These are phyloP conservation scores for Cosmia pyralina DNA, from an alignment of 2,888 invertebrate genomes.

Conservation along the genomic window DNA sequence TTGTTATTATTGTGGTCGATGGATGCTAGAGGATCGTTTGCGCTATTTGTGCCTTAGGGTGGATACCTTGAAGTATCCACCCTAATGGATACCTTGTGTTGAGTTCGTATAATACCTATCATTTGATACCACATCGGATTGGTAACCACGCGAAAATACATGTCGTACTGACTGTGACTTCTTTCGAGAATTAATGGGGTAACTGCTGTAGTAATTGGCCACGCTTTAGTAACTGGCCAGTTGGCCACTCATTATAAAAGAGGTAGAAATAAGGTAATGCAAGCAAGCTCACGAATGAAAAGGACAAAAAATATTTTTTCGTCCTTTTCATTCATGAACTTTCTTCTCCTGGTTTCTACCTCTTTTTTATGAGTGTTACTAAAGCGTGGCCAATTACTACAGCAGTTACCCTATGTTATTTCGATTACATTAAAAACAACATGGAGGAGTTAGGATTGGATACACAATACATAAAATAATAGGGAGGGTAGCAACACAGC, in stretches of 20 bases:
- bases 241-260: too few species aligned
- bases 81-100: neutral
- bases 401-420: neutral
- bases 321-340: too few species aligned
- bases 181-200: neutral
- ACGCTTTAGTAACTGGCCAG: too few species aligned
- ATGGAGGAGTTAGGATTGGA: neutral
- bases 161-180: neutral
- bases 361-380: too few species aligned
- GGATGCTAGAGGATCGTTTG: constrained; percentile 20
- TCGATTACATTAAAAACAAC: neutral
- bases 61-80: constrained; percentile 5
- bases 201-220: too few species aligned
- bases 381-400: too few species aligned
- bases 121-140: constrained; percentile 23
- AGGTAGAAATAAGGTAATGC: too few species aligned
- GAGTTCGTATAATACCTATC: constrained; percentile 23
- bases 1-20: constrained; percentile 41
- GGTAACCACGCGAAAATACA: constrained; percentile 2
- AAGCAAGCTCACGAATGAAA: too few species aligned
- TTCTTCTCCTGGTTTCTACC: too few species aligned
- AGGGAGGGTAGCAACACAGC: neutral
- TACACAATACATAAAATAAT: neutral
- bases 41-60: constrained; percentile 19
- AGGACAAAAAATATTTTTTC: too few species aligned